Conservation (phyloP, 1,140 invertebrate species). For the Theocolax elegans region DNA sequence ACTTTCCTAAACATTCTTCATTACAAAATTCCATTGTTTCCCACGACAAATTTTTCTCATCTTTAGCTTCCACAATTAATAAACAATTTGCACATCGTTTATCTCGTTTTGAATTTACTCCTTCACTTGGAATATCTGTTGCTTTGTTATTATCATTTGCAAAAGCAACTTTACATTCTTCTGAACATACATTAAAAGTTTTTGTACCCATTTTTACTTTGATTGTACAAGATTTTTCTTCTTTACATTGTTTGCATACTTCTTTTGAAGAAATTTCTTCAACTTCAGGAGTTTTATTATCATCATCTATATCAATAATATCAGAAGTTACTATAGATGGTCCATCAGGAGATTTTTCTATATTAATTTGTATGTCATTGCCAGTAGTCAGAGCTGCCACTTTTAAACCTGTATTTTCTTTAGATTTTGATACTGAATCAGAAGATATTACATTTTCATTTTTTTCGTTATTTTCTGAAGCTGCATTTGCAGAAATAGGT, state of each 20-base stretch:
- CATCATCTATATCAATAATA: conserved; percentile 60
- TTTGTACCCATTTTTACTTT: conserved; percentile 60
- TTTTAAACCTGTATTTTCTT: conserved; percentile 7
- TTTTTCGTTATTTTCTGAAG: background rate
- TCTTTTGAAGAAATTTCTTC: conserved; percentile 58
- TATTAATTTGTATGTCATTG: conserved; percentile 21
- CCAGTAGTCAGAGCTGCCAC: conserved; percentile 19
- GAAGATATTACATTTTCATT: background rate
- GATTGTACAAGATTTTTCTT: conserved; percentile 56
- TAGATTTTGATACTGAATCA: background rate
- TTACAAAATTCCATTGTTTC: conserved; percentile 95
- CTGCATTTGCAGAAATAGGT: background rate
- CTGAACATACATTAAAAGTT: conserved; percentile 58
- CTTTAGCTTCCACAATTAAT: conserved; percentile 60
- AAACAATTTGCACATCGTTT: conserved; percentile 65
- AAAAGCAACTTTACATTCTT: conserved; percentile 58
- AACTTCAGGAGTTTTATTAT: conserved; percentile 56
- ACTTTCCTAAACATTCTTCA: conserved; percentile 83
- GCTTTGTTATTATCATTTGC: conserved; percentile 58
- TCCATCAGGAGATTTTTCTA: conserved; percentile 14
- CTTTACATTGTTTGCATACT: conserved; percentile 61
- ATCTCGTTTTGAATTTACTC: conserved; percentile 61
- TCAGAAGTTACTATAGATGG: conserved; percentile 41
- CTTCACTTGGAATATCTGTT: conserved; percentile 61
- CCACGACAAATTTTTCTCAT: conserved; percentile 82